Evolutionary conservation across 2,797 vertebrate species (phyloP), one percentile per base, ranked within the genome.

Genomic region (Anabacerthia variegaticeps): DNA sequence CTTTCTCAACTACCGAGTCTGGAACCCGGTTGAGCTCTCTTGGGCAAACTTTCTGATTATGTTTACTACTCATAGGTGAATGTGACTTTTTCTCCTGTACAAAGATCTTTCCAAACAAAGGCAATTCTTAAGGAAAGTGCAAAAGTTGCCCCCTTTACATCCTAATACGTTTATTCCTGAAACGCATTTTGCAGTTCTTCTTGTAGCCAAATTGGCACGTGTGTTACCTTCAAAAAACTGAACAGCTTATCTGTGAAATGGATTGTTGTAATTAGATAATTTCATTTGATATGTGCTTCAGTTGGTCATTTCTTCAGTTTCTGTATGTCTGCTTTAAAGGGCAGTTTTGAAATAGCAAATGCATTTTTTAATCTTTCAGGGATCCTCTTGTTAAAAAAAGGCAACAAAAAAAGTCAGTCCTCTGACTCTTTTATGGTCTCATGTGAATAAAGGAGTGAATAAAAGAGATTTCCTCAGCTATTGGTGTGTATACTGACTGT

Each of bases 291-390:
- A 12, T 76, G 34, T 69, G 23, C 39, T 75, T 88, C 36, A 19
- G 27, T 12, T 81, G 75, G 80, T 72, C 61, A 88, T 30, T 96
- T 84, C 27, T 75, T 88, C 27, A 22, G 37, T 72, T 89, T 44
- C 32, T 76, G 3, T 71, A 10, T 1, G 3, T 44, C 39, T 54
- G 23, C 69, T 93, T 91, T 71, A 81, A 92, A 93, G 43, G 51
- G 58, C 59, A 63, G 52, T 83, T 95, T 82, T 73, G 54, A 95
- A 56, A 86, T 56, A 54, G 34, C 1, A 6, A 46, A 8, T 26
- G 10, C 0, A 14, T 44, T 23, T 43, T 77, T 79, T 30, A 63
- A 34, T 36, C 12, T 95, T 92, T 85, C 23, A 36, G 20, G 39
- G 36, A 39, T 75, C 9, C 9, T 56, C 55, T 34, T 90, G 5